Evolutionary conservation across 2,888 invertebrate genomes (phyloP), one percentile per base, ranked within the genome.

Genomic region (Cyclophora albipunctata): DNA sequence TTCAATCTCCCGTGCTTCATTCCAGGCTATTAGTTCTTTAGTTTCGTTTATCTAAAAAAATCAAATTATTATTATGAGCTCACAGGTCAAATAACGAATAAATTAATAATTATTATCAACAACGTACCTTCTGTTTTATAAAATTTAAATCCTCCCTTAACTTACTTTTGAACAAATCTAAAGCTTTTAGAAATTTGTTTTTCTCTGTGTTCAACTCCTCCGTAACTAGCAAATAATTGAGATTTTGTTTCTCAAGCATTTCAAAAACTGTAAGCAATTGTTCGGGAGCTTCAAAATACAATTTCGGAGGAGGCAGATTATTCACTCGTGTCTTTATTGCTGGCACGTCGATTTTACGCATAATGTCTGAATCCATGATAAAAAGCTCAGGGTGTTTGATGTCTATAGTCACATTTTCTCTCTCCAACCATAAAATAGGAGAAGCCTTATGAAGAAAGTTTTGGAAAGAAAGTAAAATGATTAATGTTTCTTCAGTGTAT

Each of bases 381-480:
- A 83, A 75, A 40, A 85, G 74, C 47, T 82, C 82, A 2, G 71
- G 56, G 52, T 77, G 65, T 50, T 73, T 71, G 5, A 62, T 54
- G 50, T 78, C 70, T 33, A 82, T 58, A 35, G 66, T 63, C 43
- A 84, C 65, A 42, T 78, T 73, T 53, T 82, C 62, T 49, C 66
- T 73, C 48, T 82, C 67, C 65, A 81, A 79, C 88, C 87, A 88
- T 51, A 86, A 71, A 60, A 81, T 73, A 7, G 88, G 88, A 3
- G 88, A 75, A 40, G 82, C 78, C 48, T 78, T 80, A 47, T 81
- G 76, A 34, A 88, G 73, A 64, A 88, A 86, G 56, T 74, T 79
- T 72, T 88, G 84, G 57, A 84, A 84, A 2, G 87, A 84, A 33
- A 85, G 46, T 57, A 88, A 69, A 53, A 88, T 88, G 55, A 78